Conservation (phyloP, 2,797 vertebrate species). For the Pseudocheirus occidentalis region DNA sequence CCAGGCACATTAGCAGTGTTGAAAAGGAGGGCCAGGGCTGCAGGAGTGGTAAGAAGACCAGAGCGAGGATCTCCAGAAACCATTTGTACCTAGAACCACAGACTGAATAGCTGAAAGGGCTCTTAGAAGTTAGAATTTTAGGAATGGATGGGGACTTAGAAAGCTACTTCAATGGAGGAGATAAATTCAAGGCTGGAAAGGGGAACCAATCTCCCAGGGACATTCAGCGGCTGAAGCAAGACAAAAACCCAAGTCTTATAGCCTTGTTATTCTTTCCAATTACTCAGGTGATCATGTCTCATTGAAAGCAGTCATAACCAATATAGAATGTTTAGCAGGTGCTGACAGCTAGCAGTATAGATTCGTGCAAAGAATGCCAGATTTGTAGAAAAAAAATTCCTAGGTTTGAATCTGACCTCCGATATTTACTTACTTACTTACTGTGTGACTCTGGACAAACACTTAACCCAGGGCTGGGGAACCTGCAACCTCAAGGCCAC, state of each 20-base stretch:
- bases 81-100: neutral
- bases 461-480: neutral
- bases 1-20: too few species aligned
- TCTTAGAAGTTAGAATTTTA: neutral
- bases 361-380: neutral
- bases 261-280: neutral
- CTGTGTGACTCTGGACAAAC: neutral
- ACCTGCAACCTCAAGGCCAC: too few species aligned
- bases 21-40: neutral
- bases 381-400: neutral
- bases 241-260: neutral
- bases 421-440: neutral
- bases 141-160: neutral
- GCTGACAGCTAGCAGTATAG: neutral
- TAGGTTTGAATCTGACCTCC: neutral
- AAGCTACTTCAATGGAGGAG: neutral
- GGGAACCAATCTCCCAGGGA: neutral
- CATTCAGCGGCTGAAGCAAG: neutral
- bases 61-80: neutral
- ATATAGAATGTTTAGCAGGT: neutral
- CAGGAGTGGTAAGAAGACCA: neutral
- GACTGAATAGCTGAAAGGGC: neutral
- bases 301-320: neutral
- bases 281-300: neutral
- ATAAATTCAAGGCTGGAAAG: neutral